Base-by-base conservation (phyloP, 2,797 vertebrate genomes). In the Arnoldichthys spilopterus region DNA sequence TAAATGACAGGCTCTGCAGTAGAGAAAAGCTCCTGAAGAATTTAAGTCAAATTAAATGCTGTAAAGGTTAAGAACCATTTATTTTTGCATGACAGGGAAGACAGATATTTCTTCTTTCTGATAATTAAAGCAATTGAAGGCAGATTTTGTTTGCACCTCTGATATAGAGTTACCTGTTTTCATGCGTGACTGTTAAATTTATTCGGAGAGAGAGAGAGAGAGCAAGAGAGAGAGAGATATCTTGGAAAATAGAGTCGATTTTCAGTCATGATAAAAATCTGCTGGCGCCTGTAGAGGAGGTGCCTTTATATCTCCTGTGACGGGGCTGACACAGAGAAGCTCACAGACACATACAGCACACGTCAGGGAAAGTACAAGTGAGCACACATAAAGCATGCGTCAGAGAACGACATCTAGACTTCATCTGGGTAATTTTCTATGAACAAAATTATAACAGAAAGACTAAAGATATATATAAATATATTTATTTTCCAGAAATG, bases 251-350 rank as follows among this genome's bases (percentile, higher is more conserved):
- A 90, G 91, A 93, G 93, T 94, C 91, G 87, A 90, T 89, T 95
- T 94, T 94, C 92, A 88, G 86, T 86, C 68, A 83, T 89, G 93
- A 96, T 95, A 94, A 92, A 93, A 94, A 95, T 95, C 93, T 90
- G 79, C 93, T 94, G 94, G 93, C 90, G 93, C 91, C 89, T 86
- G 87, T 77, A 84, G 66, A 91, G 89, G 88, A 93, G 93, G 93
- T 90, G 87, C 80, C 89, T 92, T 89, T 90, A 86, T 90, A 78
- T 83, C 88, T 92, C 90, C 89, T 89, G 92, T 91, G 82, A 89
- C 88, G 70, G 79, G 83, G 16, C 83, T 67, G 34, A 78, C 28
- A 75, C 43, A 92, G 91, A 91, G 86, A 91, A 87, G 84, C 82
- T 90, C 88, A 89, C 88, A 73, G 34, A 37, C 87, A 79, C 90